Conservation (phyloP, 2,113 vertebrate genomes). For the Boulengeromyrus knoepffleri region DNA sequence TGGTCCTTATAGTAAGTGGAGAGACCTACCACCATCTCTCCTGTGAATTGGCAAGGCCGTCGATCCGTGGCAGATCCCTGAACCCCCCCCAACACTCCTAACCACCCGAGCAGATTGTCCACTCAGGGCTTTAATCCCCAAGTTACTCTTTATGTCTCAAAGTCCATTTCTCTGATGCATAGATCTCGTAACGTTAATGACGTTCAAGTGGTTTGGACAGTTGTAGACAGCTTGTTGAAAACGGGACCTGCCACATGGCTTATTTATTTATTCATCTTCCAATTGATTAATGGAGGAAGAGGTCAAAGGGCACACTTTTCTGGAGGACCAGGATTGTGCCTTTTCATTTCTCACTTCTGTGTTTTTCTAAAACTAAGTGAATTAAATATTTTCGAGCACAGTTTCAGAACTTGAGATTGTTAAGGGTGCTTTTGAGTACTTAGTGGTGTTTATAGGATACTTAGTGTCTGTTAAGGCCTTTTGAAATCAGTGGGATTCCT, state of each 20-base stretch:
- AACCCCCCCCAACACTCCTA: constrained; percentile 36
- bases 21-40: constrained; percentile 36
- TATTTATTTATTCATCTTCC: constrained; percentile 56
- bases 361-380: not conserved
- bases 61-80: constrained; percentile 34
- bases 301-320: constrained; percentile 51
- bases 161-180: constrained; percentile 59
- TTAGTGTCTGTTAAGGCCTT: not conserved
- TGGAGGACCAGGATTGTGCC: constrained; percentile 40
- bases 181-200: constrained; percentile 48
- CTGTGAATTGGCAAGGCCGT: constrained; percentile 39
- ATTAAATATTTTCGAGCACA: not conserved
- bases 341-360: not conserved
- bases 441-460: not conserved
- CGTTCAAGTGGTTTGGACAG: constrained; percentile 62
- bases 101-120: constrained; percentile 59
- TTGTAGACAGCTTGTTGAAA: constrained; percentile 61
- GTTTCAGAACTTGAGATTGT: not conserved
- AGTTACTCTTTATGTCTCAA: constrained; percentile 66
- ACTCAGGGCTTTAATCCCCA: constrained; percentile 55
- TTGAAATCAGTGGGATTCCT: not conserved
- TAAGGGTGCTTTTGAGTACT: too few species aligned
- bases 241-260: constrained; percentile 55
- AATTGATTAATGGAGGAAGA: constrained; percentile 56
- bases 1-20: constrained; percentile 39